Base-by-base conservation (phyloP, 2,797 vertebrate genomes). In the Malacoctenus gilli region DNA sequence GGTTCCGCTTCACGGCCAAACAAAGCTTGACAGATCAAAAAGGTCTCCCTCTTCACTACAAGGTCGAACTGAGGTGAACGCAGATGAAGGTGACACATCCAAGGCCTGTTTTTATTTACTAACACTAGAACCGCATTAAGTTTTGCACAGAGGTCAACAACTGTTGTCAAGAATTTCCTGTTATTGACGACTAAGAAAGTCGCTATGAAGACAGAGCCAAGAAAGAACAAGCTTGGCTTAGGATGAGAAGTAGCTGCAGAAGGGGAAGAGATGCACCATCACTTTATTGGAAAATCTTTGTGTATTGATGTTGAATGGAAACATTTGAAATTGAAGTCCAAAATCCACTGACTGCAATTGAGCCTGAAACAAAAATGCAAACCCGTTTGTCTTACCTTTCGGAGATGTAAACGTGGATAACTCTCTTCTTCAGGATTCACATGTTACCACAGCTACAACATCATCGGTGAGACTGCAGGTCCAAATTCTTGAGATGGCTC, bases 361-460 rank as follows among this genome's bases (percentile, higher is more conserved):
- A n/a, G n/a, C n/a, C n/a, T n/a, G n/a, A 23, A 28, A 8, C 30
- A 46, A 51, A 0, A 12, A n/a, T n/a, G n/a, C 14, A 6, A 1
- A 2, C 3, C 0, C 5, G 1, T 20, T 8, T 2, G 18, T 4
- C 72, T 76, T 82, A 89, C 87, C 86, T 83, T 80, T n/a, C 25
- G 52, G 55, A 68, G 72, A 85, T 68, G 77, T 65, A 66, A 51
- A 48, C 50, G 66, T 7, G 22, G 60, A 57, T 30, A 43, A 20
- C 50, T 48, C 58, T 49, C 61, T 43, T 14, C 56, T 51, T 73
- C 71, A 79, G 66, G 67, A 74, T 52, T 89, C 81, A 89, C 85
- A 87, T 89, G 80, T 67, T 87, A 87, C 57, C 55, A 41, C 5
- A 10, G 69, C 64, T 54, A 76, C 30, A 79, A 41, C 77, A 73